Evolutionary conservation across 2,797 vertebrate species (phyloP).

Genomic region (Chrosomus eos): DNA sequence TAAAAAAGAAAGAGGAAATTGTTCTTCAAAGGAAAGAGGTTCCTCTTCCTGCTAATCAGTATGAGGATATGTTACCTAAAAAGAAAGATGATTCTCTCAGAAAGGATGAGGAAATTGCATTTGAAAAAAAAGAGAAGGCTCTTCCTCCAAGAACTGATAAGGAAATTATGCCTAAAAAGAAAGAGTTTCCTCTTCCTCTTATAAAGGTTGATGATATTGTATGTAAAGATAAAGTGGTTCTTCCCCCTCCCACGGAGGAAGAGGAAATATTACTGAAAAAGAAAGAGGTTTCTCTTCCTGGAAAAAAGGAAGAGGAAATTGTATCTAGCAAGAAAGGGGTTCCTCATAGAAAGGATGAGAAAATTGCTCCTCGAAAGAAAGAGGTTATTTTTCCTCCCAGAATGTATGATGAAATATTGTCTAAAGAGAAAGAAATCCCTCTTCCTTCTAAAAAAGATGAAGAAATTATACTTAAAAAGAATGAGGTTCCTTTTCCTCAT

Average conservation of each 20-base stretch:
- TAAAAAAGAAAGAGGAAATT: neutral
- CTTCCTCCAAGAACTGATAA: neutral
- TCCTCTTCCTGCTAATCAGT: neutral
- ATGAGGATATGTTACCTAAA: neutral
- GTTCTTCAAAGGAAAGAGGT: slow-evolving; percentile 68
- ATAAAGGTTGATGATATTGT: neutral
- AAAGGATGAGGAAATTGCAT: neutral
- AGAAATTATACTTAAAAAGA: neutral
- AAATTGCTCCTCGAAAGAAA: neutral
- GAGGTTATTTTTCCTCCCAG: neutral
- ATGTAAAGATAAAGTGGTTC: neutral
- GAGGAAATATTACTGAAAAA: slow-evolving; percentile 62
- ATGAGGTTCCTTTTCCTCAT: neutral
- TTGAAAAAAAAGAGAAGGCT: neutral
- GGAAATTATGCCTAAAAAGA: neutral
- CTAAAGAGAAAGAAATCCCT: neutral
- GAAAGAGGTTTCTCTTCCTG: slow-evolving; percentile 50
- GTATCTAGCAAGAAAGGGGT: neutral
- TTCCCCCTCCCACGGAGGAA: neutral
- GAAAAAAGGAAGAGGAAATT: neutral
- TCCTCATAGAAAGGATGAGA: neutral
- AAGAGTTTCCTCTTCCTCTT: neutral
- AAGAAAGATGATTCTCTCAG: neutral
- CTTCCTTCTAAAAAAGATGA: neutral
- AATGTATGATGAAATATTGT: neutral